Evolutionary conservation across 2,888 invertebrate species (phyloP), one percentile per base, ranked within the genome.

Genomic region (Chloroclystis v-ata): DNA sequence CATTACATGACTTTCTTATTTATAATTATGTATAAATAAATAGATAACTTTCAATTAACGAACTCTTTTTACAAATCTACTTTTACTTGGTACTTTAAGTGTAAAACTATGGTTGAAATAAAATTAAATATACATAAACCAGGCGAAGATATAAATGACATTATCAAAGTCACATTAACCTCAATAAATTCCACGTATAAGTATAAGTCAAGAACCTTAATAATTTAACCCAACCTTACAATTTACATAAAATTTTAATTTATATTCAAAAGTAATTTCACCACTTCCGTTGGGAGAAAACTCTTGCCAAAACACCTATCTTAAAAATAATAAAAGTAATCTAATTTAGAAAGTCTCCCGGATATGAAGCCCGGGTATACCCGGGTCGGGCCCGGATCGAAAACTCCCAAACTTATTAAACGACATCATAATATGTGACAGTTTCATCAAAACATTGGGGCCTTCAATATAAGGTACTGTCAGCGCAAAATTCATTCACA

Each of bases 361-460:
- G 29, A 30, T 30, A 28, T 4, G 29, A 6, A 5, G 20, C 20
- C 8, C 29, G 6, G 5, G 6, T 1, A 5, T 1, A 2, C 1
- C 11, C 28, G 12, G 13, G 12, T 12, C 6, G 12, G 12, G 7
- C 11, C 28, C 41, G 37, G 57, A 58, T 60, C 57, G 59, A 47
- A 63, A 68, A 63, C 55, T 66, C 63, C 40, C 44, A 43, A 69
- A 72, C 57, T 67, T 69, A 65, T 67, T 60, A 69, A 57, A 65
- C 61, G 59, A 61, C 58, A 60, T 61, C 54, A 58, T 57, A 67
- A 70, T 67, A 67, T 61, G 57, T 63, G 59, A 59, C 55, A 52
- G 49, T 46, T 54, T 49, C 51, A 62, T 63, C 62, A 66, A 63
- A 67, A 55, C 59, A 63, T 59, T 49, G 51, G 43, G 12, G 2